phyloP scores from a whole-genome alignment of 1,140 invertebrate genomes.

The Tachypleus tridentatus region DNA sequence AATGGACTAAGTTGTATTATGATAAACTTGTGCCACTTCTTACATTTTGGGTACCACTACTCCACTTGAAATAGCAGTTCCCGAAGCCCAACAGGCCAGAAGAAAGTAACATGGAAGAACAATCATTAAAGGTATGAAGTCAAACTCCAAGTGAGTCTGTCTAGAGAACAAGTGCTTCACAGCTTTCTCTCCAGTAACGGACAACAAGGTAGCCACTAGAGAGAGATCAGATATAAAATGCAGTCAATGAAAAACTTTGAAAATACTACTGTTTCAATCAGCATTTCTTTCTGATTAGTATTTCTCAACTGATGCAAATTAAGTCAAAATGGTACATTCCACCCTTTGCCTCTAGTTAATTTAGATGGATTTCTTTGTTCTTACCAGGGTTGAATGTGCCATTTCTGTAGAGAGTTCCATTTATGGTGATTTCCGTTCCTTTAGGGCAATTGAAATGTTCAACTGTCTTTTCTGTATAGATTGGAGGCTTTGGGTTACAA shows the following conservation, averaged over 20 bases:
- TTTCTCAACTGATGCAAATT: no score
- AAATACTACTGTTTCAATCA: no score
- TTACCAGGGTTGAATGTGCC: constrained; percentile 22
- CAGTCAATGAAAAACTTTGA: no score
- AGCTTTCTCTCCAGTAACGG: constrained; percentile 36
- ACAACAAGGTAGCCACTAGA: constrained; percentile 35
- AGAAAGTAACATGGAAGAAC: constrained; percentile 78
- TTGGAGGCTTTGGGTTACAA: background rate
- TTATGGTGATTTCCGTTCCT: background rate
- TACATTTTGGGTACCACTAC: constrained; percentile 74
- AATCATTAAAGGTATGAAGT: constrained; percentile 29
- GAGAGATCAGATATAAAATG: background rate
- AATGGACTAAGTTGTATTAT: no score
- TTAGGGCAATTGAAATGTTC: constrained; percentile 8
- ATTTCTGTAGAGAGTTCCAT: background rate
- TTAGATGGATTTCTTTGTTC: background rate
- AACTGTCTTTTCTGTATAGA: constrained; percentile 7
- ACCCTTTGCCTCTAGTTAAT: no score
- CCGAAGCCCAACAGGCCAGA: constrained; percentile 84
- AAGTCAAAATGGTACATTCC: no score
- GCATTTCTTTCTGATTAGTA: no score
- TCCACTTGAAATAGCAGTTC: constrained; percentile 82
- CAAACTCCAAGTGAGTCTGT: constrained; percentile 35
- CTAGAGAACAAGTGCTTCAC: constrained; percentile 37
- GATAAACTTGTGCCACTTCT: background rate